Base-by-base conservation (phyloP, 2,888 invertebrate species). In the Gymnoscelis rufifasciata region DNA sequence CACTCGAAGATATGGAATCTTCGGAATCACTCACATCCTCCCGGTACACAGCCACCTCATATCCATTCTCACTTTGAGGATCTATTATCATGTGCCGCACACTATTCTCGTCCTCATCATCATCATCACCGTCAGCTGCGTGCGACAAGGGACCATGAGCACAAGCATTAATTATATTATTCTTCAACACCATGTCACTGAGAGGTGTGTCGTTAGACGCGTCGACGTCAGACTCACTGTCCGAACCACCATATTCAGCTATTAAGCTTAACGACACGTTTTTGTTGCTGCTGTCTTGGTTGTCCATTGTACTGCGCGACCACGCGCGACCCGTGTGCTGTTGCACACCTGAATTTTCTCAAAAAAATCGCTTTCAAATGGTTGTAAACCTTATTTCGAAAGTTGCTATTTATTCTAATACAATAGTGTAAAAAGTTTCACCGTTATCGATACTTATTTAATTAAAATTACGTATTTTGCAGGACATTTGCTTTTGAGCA, bases 161-260 rank as follows among this genome's bases (percentile, higher is more conserved):
- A 57, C 87, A 87, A 27, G 88, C 88, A 54, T 88, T 88, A 56
- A 88, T 88, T 41, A 88, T 84, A 54, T 88, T 88, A 69, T 88
- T 87, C 56, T 87, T 88, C 49, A 87, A 66, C 47, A 88, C 88
- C 87, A 88, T 88, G 52, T 86, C 86, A 71, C 83, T 88, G 15
- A 83, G 66, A 23, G 73, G 66, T 2, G 77, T 69, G 49, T 87
- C 87, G 45, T 42, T 39, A 13, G 13, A 74, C 71, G 52, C 50
- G 15, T 78, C 78, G 19, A 77, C 77, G 51, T 87, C 87, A 0
- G 87, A 83, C 56, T 88, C 88, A 1, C 87, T 86, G 54, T 87
- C 88, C 2, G 88, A 84, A 38, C 68, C 74, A 11, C 86, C 86
- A 60, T 88, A 88, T 57, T 82, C 83, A 28, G 82, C 83, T 57